A percentile compares a stretch with the other conserved stretches of the same genome.
These are phyloP conservation scores for Sardinella longiceps DNA, from an alignment of 2,797 vertebrate species.

Conservation along the genomic window DNA sequence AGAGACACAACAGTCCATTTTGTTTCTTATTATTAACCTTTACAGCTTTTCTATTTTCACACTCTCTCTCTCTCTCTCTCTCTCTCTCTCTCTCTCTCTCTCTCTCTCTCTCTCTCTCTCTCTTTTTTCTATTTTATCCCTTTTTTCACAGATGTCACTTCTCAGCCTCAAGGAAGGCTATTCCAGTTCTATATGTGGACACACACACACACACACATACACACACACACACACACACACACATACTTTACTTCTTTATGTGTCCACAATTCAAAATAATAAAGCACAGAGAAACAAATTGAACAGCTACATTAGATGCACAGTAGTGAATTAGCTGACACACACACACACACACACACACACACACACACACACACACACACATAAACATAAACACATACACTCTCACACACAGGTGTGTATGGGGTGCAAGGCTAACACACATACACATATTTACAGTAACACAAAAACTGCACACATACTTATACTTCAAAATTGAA, in stretches of 20 bases:
- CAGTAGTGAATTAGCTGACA: not conserved
- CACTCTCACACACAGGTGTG: not conserved
- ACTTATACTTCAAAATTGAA: too few species aligned
- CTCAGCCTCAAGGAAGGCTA: too few species aligned
- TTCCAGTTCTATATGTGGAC: too few species aligned
- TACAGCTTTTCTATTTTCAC: not conserved
- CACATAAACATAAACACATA: not conserved
- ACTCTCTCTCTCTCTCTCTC: not conserved
- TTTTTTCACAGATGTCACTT: too few species aligned
- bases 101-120: slow-evolving; percentile 30
- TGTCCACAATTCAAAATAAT: too few species aligned
- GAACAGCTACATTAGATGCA: not conserved
- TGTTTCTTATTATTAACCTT: not conserved
- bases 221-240: too few species aligned
- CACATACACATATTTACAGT: not conserved
- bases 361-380: slow-evolving; percentile 1
- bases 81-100: not conserved
- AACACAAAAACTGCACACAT: too few species aligned
- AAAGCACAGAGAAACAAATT: not conserved
- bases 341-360: not conserved
- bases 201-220: too few species aligned
- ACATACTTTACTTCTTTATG: too few species aligned
- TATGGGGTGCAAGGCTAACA: too few species aligned
- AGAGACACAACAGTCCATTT: not conserved
- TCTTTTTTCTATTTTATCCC: slow-evolving; percentile 1